These are phyloP conservation scores for Drosophila asahinai DNA, from an alignment of 1,140 invertebrate species.

Conservation along the genomic window DNA sequence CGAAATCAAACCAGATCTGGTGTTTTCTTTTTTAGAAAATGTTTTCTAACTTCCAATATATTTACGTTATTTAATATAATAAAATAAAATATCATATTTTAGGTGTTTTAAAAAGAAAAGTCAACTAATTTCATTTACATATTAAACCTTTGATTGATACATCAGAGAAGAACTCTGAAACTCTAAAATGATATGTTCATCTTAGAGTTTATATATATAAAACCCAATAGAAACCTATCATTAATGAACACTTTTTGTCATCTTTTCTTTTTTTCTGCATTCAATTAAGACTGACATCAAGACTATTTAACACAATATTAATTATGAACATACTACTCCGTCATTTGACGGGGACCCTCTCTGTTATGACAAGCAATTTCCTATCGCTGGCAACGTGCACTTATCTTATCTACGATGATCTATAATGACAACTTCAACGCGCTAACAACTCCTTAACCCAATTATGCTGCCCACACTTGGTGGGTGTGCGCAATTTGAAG, in stretches of 20 bases:
- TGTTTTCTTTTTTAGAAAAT: background rate
- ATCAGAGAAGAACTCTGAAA: background rate
- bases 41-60: background rate
- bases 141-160: too few species aligned
- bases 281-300: slow-evolving; percentile 35
- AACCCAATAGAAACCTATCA: background rate
- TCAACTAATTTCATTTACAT: too few species aligned
- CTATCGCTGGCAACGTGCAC: slow-evolving; percentile 46
- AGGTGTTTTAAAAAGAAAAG: too few species aligned
- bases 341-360: slow-evolving; percentile 8
- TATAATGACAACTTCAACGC: slow-evolving; percentile 76
- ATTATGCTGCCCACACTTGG: slow-evolving; percentile 69
- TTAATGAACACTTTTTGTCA: too few species aligned
- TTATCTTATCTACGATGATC: slow-evolving; percentile 58
- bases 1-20: too few species aligned
- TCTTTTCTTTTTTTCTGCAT: background rate
- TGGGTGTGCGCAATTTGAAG: slow-evolving; percentile 72
- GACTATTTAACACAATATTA: slow-evolving; percentile 40
- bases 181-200: too few species aligned
- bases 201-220: too few species aligned
- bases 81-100: too few species aligned
- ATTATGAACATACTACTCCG: slow-evolving; percentile 38
- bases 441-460: slow-evolving; percentile 79
- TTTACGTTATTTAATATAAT: too few species aligned
- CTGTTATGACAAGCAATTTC: slow-evolving; percentile 63